Percentiles rank a stretch among this genome's conserved stretches.
phyloP scores from a whole-genome alignment of 2,113 vertebrate genomes.

The Bombycilla garrulus region DNA sequence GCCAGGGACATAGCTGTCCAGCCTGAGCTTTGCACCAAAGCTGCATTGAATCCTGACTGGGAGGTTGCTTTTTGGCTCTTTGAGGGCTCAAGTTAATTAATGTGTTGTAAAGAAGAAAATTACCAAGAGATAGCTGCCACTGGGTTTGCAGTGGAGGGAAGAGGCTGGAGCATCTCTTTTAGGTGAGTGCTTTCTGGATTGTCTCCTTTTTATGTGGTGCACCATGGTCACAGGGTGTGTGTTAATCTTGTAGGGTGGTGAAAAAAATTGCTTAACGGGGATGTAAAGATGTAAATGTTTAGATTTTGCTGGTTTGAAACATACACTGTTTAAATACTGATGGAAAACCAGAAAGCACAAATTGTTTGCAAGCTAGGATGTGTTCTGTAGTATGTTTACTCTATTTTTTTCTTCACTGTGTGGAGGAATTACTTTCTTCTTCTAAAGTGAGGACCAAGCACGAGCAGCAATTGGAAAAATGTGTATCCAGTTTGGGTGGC shows the following conservation, averaged over 20 bases:
- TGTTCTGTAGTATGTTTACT: background rate
- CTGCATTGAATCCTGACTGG: background rate
- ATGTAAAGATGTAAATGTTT: constrained; percentile 46
- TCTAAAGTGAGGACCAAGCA: background rate
- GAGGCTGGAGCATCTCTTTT: background rate
- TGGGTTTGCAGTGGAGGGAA: fast-evolving
- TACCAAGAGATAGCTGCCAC: background rate
- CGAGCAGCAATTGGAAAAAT: background rate
- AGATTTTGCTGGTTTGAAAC: background rate
- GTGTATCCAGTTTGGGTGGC: background rate
- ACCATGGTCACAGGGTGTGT: background rate
- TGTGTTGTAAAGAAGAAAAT: background rate
- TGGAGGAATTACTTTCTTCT: background rate
- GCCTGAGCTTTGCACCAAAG: background rate
- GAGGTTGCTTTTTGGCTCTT: background rate
- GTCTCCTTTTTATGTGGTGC: background rate
- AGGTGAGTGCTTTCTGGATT: background rate
- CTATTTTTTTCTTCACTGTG: background rate
- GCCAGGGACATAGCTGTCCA: no score
- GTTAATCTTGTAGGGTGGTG: background rate
- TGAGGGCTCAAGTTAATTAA: background rate
- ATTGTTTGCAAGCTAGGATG: background rate
- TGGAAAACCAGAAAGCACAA: background rate
- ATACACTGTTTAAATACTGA: constrained; percentile 4
- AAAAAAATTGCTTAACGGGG: background rate